These are phyloP conservation scores for Drosophila bunnanda DNA, from an alignment of 2,888 invertebrate species.

Conservation along the genomic window DNA sequence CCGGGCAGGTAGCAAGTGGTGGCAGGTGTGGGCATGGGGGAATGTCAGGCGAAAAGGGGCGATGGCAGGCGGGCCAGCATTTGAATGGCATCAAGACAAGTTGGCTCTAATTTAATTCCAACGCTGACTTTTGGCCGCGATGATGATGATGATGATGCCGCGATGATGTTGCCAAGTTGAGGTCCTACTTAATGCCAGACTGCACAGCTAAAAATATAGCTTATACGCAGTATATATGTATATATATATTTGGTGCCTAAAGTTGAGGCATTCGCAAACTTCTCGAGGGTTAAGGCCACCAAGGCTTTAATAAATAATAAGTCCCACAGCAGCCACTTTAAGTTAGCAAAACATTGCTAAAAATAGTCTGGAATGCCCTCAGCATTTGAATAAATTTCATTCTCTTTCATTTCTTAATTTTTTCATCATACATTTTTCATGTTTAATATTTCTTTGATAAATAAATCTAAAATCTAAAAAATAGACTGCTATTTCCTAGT, in stretches of 20 bases:
- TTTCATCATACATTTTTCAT: background rate
- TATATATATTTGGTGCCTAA: background rate
- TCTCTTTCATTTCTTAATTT: background rate
- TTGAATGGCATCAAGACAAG: slow-evolving; percentile 64
- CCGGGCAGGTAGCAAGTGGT: background rate
- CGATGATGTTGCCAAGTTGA: slow-evolving; percentile 3
- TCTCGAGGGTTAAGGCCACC: slow-evolving; percentile 3
- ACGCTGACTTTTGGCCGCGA: slow-evolving; percentile 42
- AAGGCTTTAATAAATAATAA: background rate
- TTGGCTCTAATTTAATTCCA: slow-evolving; percentile 69
- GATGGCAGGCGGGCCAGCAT: slow-evolving; percentile 9
- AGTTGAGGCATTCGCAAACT: background rate
- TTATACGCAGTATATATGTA: background rate
- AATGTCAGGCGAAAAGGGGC: background rate
- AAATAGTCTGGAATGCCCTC: background rate
- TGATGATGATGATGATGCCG: slow-evolving; percentile 9
- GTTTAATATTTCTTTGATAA: too few relatives aligned
- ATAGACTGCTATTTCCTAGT: too few relatives aligned
- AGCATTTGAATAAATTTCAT: too few relatives aligned
- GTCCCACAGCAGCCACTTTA: background rate
- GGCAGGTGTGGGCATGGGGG: background rate
- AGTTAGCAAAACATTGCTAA: background rate
- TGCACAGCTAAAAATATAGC: slow-evolving; percentile 10
- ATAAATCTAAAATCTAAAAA: too few relatives aligned
- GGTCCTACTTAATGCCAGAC: slow-evolving; percentile 7